phyloP scores from a whole-genome alignment of 37 sponge, comb jelly and placozoan species.

The Ephydatia muelleri region DNA sequence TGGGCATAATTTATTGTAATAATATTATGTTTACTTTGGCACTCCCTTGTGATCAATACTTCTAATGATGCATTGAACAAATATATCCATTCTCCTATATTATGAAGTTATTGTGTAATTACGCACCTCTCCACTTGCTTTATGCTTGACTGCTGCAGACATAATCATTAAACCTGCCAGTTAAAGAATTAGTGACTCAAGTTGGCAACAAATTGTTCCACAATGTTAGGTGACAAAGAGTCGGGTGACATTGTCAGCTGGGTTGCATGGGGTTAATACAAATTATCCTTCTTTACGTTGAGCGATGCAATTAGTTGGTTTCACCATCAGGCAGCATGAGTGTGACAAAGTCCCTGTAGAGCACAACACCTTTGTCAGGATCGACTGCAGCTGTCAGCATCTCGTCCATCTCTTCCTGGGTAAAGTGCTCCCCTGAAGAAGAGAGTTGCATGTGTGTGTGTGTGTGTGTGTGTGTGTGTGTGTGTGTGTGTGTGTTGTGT shows the following conservation, averaged over 20 bases:
- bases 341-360: conserved; percentile 71
- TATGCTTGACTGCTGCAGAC: conserved; percentile 50
- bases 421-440: conserved; percentile 46
- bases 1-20: too few species aligned
- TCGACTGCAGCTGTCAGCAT: conserved; percentile 87
- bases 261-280: too few species aligned
- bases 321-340: conserved; percentile 55
- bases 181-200: conserved; percentile 79
- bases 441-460: conserved; percentile 11
- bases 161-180: conserved; percentile 78
- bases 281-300: too few species aligned
- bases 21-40: too few species aligned
- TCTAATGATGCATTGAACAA: too few species aligned
- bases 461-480: conserved; percentile 7
- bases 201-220: conserved; percentile 64
- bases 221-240: conserved; percentile 23
- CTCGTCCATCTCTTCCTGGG: conserved; percentile 87
- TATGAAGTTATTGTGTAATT: too few species aligned
- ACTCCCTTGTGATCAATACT: too few species aligned
- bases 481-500: too few species aligned
- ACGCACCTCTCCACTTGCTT: too few species aligned
- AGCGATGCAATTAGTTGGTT: neutral
- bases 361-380: conserved; percentile 53
- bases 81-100: too few species aligned
- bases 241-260: too few species aligned